Evolutionary conservation across 2,888 invertebrate genomes (phyloP), one percentile per base, ranked within the genome.

Genomic region (Lottia gigantea): DNA sequence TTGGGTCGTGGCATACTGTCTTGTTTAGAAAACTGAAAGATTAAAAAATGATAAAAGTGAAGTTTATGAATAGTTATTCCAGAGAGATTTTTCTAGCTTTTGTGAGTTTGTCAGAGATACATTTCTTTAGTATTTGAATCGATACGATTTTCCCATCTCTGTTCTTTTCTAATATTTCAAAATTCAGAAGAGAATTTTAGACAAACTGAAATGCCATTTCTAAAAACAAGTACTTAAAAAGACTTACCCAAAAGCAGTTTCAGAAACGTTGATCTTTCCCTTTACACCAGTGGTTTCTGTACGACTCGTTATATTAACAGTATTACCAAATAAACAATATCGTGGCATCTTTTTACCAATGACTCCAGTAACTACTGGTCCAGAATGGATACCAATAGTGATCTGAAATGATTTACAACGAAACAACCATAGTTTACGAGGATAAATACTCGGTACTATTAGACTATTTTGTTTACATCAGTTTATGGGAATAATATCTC

Each of bases 301-400:
- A 19, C 87, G 73, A 66, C 85, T 85, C 55, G 86, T 86, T 23
- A 86, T 71, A 74, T 86, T 86, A n/a, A 87, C 87, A 0, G 86
- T 85, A 77, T 85, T 86, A 15, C 87, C 87, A 73, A 87, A 87
- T 72, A 87, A 76, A 76, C 85, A 86, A 74, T 86, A 87, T 45
- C 85, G 76, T 0, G 86, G 87, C 82, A 87, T 83, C 75, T 82
- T 80, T 75, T 86, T 86, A 0, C 87, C 87, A 15, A 87, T 85
- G 11, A 87, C 87, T 7, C 86, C 86, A 0, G 86, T 86, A 66
- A 87, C 86, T 46, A 87, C 86, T 66, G 86, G 84, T 0, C 87
- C 87, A 7, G 86, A 84, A 75, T 87, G 86, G 23, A 87, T 82
- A 12, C 87, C 87, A 23, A 87, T 85, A 7, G 85, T 86, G 46